phyloP scores from a whole-genome alignment of 2,113 vertebrate species.

The Nycticorax nycticorax region DNA sequence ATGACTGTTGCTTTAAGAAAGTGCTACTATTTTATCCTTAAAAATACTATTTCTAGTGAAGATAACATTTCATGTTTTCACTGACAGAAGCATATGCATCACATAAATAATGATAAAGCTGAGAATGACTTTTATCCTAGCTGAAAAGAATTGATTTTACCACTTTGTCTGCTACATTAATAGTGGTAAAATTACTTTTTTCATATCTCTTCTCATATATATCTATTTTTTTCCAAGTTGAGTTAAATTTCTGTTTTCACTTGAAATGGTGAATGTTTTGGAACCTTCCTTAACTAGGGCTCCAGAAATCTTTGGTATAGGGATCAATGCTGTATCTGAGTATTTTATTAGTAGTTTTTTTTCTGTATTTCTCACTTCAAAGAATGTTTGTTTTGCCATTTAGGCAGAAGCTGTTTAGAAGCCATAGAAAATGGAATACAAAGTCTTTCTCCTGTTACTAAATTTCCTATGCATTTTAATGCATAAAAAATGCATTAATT shows the following conservation, averaged over 20 bases:
- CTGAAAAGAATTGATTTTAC: not conserved
- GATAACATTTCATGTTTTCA: not conserved
- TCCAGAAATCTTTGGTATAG: not conserved
- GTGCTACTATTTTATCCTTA: not conserved
- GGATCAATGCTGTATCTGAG: not conserved
- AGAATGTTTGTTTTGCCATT: not conserved
- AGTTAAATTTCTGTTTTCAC: not conserved
- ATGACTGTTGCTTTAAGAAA: not conserved
- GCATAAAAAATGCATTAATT: not conserved
- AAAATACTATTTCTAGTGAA: not conserved
- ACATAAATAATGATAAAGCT: not conserved
- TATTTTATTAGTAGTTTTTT: not conserved
- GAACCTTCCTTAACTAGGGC: not conserved
- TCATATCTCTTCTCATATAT: not conserved
- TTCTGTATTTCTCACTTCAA: not conserved
- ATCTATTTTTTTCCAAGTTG: not conserved
- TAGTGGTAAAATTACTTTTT: not conserved
- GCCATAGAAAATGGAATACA: not conserved
- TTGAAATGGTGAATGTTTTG: not conserved
- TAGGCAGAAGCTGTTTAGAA: not conserved
- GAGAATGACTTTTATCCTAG: not conserved
- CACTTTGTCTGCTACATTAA: not conserved
- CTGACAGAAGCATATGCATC: not conserved
- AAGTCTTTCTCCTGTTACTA: not conserved
- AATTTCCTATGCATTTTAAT: not conserved